Percentiles rank a stretch among this genome's conserved stretches.
phyloP scores from a whole-genome alignment of 2,797 vertebrate species.

The Enteromius paludinosus region DNA sequence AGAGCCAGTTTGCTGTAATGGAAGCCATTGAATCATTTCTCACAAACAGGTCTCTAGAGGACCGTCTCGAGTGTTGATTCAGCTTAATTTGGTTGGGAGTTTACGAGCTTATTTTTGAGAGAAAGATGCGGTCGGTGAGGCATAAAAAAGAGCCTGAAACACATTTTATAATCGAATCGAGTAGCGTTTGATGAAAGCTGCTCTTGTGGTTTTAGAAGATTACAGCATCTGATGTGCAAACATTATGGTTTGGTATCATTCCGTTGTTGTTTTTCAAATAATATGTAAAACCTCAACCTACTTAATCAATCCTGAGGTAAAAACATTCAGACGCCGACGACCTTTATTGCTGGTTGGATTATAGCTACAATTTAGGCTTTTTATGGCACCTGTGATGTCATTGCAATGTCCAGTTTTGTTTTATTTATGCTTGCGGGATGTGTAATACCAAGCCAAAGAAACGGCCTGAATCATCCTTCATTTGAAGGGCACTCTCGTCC shows the following conservation, averaged over 20 bases:
- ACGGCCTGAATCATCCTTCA: slow-evolving; percentile 70
- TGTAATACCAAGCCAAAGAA: slow-evolving; percentile 64
- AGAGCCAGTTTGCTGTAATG: slow-evolving; percentile 38
- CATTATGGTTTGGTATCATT: slow-evolving; percentile 35
- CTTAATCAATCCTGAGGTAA: slow-evolving; percentile 31
- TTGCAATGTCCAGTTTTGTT: slow-evolving; percentile 35
- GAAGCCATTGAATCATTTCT: slow-evolving; percentile 48
- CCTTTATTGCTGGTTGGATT: slow-evolving; percentile 15
- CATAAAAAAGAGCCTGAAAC: slow-evolving; percentile 35
- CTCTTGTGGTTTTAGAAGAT: slow-evolving; percentile 42
- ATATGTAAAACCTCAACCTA: slow-evolving; percentile 37
- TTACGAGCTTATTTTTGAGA: slow-evolving; percentile 32
- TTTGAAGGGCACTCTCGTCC: slow-evolving; percentile 53
- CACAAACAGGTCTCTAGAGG: slow-evolving; percentile 19
- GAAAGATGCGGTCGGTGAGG: slow-evolving; percentile 27
- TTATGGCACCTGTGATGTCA: slow-evolving; percentile 44
- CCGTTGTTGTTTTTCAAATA: slow-evolving; percentile 32
- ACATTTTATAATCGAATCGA: slow-evolving; percentile 29
- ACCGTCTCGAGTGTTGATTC: slow-evolving; percentile 47
- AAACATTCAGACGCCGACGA: slow-evolving; percentile 18
- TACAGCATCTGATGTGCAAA: background rate
- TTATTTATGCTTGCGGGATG: slow-evolving; percentile 65
- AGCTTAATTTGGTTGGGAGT: slow-evolving; percentile 40
- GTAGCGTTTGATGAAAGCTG: slow-evolving; percentile 33
- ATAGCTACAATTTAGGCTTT: slow-evolving; percentile 16